These are phyloP conservation scores for Gallinago media DNA, from an alignment of 2,113 vertebrate genomes.

Conservation along the genomic window DNA sequence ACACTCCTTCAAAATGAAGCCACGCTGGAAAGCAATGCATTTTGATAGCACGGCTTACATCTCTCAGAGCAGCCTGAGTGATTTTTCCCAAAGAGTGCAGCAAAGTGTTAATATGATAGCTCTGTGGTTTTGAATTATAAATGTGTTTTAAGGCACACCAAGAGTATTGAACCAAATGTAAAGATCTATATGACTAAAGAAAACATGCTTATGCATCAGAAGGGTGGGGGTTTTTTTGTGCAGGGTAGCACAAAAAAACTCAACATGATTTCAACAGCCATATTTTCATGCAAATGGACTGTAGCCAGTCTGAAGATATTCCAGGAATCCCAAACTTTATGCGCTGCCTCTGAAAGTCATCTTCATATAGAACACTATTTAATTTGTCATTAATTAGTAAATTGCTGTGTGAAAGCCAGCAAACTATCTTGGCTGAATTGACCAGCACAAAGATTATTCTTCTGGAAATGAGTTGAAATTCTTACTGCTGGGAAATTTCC, in stretches of 20 bases:
- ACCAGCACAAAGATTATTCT: conserved; percentile 68
- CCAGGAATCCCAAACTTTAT: conserved; percentile 44
- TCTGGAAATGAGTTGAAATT: conserved; percentile 73
- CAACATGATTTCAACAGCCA: not conserved
- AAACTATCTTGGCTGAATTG: conserved; percentile 59
- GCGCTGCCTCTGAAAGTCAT: conserved; percentile 35
- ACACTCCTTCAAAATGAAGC: not conserved
- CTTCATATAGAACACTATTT: conserved; percentile 68
- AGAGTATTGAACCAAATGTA: conserved; percentile 30
- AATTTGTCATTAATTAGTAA: conserved; percentile 78
- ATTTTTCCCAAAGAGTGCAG: not conserved
- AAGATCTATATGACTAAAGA: conserved; percentile 27
- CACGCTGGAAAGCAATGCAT: not conserved
- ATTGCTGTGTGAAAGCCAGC: conserved; percentile 64
- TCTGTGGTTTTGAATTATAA: conserved; percentile 26
- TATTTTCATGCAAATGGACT: conserved; percentile 65
- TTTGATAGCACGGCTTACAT: not conserved
- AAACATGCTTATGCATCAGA: not conserved
- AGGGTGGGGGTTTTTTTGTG: not conserved
- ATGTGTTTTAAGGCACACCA: not conserved
- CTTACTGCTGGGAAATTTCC: conserved; percentile 74
- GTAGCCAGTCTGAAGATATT: conserved; percentile 51
- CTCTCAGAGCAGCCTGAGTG: not conserved
- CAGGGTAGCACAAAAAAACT: not conserved
- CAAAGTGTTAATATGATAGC: conserved; percentile 24